A percentile compares a stretch with the other conserved stretches of the same genome.
These are phyloP conservation scores for Dreissena polymorpha DNA, from an alignment of 1,140 invertebrate genomes.

Conservation along the genomic window DNA sequence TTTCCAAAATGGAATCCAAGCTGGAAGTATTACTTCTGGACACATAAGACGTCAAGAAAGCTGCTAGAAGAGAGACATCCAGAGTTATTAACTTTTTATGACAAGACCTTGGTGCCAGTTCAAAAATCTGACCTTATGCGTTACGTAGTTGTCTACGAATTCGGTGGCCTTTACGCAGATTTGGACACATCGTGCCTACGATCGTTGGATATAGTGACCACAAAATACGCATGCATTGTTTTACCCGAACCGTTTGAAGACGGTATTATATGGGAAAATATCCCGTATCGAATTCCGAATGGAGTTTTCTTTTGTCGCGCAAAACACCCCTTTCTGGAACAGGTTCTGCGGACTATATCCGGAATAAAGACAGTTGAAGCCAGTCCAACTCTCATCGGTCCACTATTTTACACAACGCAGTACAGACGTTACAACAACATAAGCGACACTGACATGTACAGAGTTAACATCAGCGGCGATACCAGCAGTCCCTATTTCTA, in stretches of 20 bases:
- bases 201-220: slow-evolving; percentile 58
- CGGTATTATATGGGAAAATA: slow-evolving; percentile 58
- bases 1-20: slow-evolving; percentile 65
- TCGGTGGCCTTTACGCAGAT: slow-evolving; percentile 72
- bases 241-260: slow-evolving; percentile 70
- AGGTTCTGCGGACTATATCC: slow-evolving; percentile 58
- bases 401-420: slow-evolving; percentile 1
- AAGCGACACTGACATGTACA: background rate
- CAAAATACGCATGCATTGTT: slow-evolving; percentile 68
- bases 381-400: background rate
- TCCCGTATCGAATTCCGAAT: slow-evolving; percentile 66
- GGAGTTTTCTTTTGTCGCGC: slow-evolving; percentile 67
- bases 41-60: slow-evolving; percentile 63
- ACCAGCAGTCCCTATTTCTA: slow-evolving; percentile 27
- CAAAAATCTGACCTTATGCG: slow-evolving; percentile 57
- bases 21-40: slow-evolving; percentile 75
- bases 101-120: slow-evolving; percentile 48
- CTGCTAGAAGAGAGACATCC: slow-evolving; percentile 64
- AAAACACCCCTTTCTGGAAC: slow-evolving; percentile 69
- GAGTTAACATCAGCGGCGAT: background rate
- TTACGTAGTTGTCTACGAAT: slow-evolving; percentile 71
- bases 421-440: slow-evolving; percentile 25
- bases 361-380: no score
- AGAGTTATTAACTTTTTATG: slow-evolving; percentile 60
- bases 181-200: slow-evolving; percentile 68